Base-by-base conservation (phyloP, 2,113 vertebrate species). In the Bettongia penicillata region DNA sequence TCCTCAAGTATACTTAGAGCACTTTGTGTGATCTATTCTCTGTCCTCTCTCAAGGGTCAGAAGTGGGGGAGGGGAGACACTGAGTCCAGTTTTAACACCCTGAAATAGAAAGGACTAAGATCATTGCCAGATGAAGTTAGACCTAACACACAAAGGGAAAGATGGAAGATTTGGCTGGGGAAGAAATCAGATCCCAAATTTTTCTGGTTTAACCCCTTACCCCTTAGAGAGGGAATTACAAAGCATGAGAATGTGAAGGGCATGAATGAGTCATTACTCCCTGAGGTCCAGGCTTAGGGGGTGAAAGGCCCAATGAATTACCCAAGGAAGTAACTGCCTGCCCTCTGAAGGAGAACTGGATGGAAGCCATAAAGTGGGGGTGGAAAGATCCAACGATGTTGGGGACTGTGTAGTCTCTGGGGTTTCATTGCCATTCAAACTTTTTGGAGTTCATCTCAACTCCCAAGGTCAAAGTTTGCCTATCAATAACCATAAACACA, bases 401-500 rank as follows among this genome's bases (percentile, higher is more conserved):
- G 84, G 52, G 91, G 28, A 84, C 68, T 23, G 9, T 43, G 19
- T 43, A 43, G 19, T 43, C n/a, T 68, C 53, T 68, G 89, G 61
- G 68, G 84, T 84, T 84, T 84, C 43, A 84, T 84, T 22, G 89
- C 25, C 51, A 61, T 51, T 19, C 90, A 49, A 49, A 24, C 51
- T 84, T 92, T 49, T 90, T 51, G 43, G 53, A 91, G 52, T 89
- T 92, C 51, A 91, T 89, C 91, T 93, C 31, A 91, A 91, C 61
- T 43, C 92, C 91, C 47, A 48, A n/a, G 93, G 52, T 89, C 48
- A 43, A 24, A 61, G 61, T 93, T 91, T 90, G 91, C 43, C 37
- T 92, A 93, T 68, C 95, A 92, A n/a, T 53, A 28, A 49, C 93
- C 50, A 94, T 96, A 94, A 96, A 94, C 49, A 53, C 93, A 47